Evolutionary conservation across 2,113 vertebrate genomes (phyloP), one percentile per base, ranked within the genome.

Genomic region (Ahaetulla prasina): DNA sequence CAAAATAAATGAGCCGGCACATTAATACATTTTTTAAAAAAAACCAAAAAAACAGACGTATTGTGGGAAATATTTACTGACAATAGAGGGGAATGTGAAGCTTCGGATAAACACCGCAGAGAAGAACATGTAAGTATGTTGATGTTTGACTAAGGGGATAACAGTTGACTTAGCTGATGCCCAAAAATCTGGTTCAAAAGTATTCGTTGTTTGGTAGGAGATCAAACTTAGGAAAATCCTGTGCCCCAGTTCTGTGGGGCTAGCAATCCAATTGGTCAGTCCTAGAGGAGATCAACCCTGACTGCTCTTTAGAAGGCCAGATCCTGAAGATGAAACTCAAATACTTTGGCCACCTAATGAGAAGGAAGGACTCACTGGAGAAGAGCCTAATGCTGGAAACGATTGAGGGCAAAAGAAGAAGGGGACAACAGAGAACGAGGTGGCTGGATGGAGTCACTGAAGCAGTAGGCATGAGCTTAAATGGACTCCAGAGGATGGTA

Each of bases 31-130:
- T 80, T 80, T 68, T 39, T n/a, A 4, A 2, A 4, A 63, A n/a
- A 9, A 55, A 57, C n/a, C n/a, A 20, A 9, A 95, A 96, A 96
- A 95, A 94, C 96, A 97, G 97, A 96, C 94, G 95, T 96, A 95
- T 95, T 96, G 92, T 96, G 96, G 96, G 96, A 96, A 96, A 96
- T 97, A 97, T 97, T 97, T 97, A 95, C 96, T 96, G 97, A 97
- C 97, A 97, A 97, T 93, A 95, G 95, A 96, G 94, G 55, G 90
- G 95, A 96, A 96, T 96, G 93, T 95, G 93, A 96, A 86, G 94
- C 88, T 96, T 95, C 94, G 89, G 1, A 14, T 94, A 97, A 96
- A 95, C 95, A 96, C 63, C 16, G 93, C 92, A 94, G 90, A 50
- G 25, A 94, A 89, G 95, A 96, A 96, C 95, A 97, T 93, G 86